Evolutionary conservation across 2,888 invertebrate species (phyloP).

Genomic region (Xestobium rufovillosum): DNA sequence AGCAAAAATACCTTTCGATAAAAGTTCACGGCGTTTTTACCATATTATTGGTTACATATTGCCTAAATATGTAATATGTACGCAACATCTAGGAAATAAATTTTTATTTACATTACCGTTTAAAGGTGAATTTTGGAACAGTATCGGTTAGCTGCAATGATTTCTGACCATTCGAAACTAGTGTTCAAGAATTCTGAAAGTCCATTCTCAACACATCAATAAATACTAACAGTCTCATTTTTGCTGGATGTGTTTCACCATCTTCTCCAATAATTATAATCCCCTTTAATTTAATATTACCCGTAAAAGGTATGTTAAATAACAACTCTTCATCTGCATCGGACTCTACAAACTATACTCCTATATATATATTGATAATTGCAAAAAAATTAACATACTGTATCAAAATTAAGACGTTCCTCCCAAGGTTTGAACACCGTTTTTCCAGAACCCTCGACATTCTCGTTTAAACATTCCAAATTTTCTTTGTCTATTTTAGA

Average conservation of each 20-base stretch:
- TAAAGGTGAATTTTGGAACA: too few relatives aligned
- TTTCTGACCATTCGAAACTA: too few relatives aligned
- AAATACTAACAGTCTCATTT: conserved; percentile 75
- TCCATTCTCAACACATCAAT: too few relatives aligned
- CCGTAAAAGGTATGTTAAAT: conserved; percentile 95
- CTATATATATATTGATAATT: conserved; percentile 4
- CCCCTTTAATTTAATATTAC: conserved; percentile 91
- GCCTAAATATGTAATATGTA: too few relatives aligned
- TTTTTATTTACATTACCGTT: too few relatives aligned
- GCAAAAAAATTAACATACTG: conserved; percentile 48
- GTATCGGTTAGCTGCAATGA: too few relatives aligned
- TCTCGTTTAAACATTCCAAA: conserved; percentile 87
- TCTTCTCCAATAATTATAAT: conserved; percentile 88
- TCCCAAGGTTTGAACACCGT: conserved; percentile 91
- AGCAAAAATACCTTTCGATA: too few relatives aligned
- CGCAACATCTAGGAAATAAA: too few relatives aligned
- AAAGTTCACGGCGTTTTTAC: too few relatives aligned
- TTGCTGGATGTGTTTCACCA: conserved; percentile 75
- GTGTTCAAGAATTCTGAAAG: too few relatives aligned
- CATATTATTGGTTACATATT: too few relatives aligned
- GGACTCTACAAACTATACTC: conserved; percentile 89
- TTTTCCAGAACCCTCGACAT: conserved; percentile 76
- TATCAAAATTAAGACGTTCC: conserved; percentile 64
- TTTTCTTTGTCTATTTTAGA: conserved; percentile 83
- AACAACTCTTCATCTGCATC: conserved; percentile 93